A percentile compares a stretch with the other conserved stretches of the same genome.
Evolutionary conservation across 2,113 vertebrate genomes (phyloP).

Genomic region (Chaetops frenatus): DNA sequence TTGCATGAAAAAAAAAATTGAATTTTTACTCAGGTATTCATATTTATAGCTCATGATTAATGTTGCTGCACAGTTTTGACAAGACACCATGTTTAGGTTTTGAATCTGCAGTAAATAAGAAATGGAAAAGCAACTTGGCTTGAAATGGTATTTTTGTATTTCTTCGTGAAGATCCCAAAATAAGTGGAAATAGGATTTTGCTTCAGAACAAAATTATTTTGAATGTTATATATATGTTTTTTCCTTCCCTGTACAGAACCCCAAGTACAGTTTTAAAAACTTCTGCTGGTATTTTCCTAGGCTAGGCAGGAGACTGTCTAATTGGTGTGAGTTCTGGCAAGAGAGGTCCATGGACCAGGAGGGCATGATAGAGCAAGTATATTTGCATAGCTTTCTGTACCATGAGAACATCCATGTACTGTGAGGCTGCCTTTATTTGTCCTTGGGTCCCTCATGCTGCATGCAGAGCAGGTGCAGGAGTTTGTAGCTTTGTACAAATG

Average conservation of each 20-base stretch:
- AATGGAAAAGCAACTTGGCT: background rate
- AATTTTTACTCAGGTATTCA: background rate
- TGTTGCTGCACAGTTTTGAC: background rate
- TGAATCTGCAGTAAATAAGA: background rate
- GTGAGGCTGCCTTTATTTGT: background rate
- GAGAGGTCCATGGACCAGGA: background rate
- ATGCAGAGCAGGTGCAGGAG: background rate
- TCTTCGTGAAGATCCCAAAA: background rate
- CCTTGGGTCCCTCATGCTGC: background rate
- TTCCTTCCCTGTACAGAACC: background rate
- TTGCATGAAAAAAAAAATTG: background rate
- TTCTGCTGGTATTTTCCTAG: background rate
- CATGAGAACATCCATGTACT: background rate
- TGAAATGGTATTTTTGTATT: background rate
- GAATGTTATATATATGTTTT: background rate
- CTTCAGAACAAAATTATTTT: background rate
- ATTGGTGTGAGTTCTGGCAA: background rate
- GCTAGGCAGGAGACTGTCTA: background rate
- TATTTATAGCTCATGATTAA: slow-evolving; percentile 15
- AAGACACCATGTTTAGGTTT: background rate
- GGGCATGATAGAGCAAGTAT: background rate
- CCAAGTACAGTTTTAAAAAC: background rate
- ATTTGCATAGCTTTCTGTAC: rapidly evolving
- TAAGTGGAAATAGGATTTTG: background rate
- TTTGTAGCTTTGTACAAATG: background rate